Conservation (phyloP, 1,140 invertebrate species). For the Drosophila nasuta region DNA sequence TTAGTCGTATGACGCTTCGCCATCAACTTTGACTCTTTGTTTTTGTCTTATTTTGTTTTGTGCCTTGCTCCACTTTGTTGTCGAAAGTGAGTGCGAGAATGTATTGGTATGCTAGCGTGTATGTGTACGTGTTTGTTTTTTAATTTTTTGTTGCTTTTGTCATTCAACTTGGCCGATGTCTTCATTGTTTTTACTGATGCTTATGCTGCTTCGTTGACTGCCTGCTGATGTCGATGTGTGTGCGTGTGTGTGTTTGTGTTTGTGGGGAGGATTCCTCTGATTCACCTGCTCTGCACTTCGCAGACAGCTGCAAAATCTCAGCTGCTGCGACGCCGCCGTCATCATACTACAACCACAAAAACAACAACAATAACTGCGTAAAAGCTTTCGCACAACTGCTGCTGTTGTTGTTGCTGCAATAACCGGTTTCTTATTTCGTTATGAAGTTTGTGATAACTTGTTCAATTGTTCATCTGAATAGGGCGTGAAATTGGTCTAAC, state of each 20-base stretch:
- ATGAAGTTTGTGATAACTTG: slow-evolving; percentile 42
- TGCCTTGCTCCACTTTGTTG: slow-evolving; percentile 42
- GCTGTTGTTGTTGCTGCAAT: slow-evolving; percentile 33
- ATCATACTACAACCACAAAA: not conserved
- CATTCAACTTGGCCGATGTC: slow-evolving; percentile 50
- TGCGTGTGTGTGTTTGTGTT: not conserved
- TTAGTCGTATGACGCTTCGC: slow-evolving; percentile 30
- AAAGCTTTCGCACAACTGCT: slow-evolving; percentile 28
- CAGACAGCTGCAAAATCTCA: slow-evolving; percentile 51
- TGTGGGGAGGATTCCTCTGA: slow-evolving; percentile 22
- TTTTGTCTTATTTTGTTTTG: slow-evolving; percentile 51
- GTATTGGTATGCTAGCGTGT: not conserved
- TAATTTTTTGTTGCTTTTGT: slow-evolving; percentile 37
- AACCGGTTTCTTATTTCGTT: slow-evolving; percentile 50
- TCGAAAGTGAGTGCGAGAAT: slow-evolving; percentile 2
- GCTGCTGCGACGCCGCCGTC: slow-evolving; percentile 32
- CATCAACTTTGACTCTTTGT: slow-evolving; percentile 45
- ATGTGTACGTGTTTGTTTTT: slow-evolving; percentile 10
- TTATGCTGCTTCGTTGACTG: slow-evolving; percentile 9
- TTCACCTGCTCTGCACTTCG: slow-evolving; percentile 46
- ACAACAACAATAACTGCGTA: slow-evolving; percentile 15
- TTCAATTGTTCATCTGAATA: slow-evolving; percentile 23
- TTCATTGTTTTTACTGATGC: slow-evolving; percentile 39
- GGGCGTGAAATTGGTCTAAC: slow-evolving; percentile 34
- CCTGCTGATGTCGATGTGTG: slow-evolving; percentile 10